Conservation (phyloP, 2,888 invertebrate species). For the Ochropleura plecta region DNA sequence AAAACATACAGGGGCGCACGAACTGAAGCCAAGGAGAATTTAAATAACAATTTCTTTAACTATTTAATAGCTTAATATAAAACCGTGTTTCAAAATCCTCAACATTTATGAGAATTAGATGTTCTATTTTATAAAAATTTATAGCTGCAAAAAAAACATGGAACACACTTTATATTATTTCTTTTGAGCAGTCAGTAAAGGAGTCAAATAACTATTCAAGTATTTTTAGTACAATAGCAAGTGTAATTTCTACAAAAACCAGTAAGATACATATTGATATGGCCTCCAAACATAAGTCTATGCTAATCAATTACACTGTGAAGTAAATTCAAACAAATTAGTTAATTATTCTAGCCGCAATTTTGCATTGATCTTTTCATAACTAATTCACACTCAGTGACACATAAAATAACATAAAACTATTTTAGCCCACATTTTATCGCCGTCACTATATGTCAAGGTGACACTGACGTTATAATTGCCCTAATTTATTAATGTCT, state of each 20-base stretch:
- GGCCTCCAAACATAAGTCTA: conserved; percentile 17
- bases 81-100: not conserved
- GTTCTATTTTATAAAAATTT: not conserved
- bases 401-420: conserved; percentile 33
- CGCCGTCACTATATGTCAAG: conserved; percentile 72
- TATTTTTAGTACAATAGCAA: not conserved
- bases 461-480: conserved; percentile 81
- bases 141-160: too few relatives aligned
- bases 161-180: not conserved
- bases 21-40: conserved; percentile 3
- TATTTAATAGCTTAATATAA: not conserved
- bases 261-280: conserved; percentile 1
- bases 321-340: conserved; percentile 10
- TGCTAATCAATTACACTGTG: conserved; percentile 12
- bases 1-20: conserved; percentile 5
- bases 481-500: conserved; percentile 80
- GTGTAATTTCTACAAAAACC: not conserved
- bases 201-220: too few relatives aligned
- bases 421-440: conserved; percentile 54
- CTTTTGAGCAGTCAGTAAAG: not conserved
- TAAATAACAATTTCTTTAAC: not conserved
- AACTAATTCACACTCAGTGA: conserved; percentile 29
- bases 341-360: conserved; percentile 16
- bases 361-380: conserved; percentile 34
- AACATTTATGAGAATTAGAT: not conserved